Evolutionary conservation across 2,797 vertebrate species (phyloP).

Genomic region (Amblyopsis hoosieri): DNA sequence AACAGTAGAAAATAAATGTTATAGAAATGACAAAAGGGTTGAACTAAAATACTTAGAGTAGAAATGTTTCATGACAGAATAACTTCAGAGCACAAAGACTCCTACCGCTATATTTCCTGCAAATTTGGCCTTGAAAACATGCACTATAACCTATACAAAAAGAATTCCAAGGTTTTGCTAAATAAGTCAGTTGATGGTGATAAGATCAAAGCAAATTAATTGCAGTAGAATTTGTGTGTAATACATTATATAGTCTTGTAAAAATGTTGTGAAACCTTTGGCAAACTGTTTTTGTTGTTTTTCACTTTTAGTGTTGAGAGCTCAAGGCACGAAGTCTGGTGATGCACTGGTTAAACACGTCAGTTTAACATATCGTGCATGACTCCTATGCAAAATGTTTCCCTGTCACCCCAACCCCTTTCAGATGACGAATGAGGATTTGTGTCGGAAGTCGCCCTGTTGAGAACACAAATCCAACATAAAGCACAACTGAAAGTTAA

Average conservation of each 20-base stretch:
- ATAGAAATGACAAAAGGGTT: conserved; percentile 73
- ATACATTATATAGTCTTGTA: conserved; percentile 47
- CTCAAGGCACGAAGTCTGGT: conserved; percentile 55
- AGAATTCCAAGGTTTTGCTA: conserved; percentile 52
- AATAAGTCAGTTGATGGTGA: conserved; percentile 48
- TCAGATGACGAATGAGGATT: conserved; percentile 98
- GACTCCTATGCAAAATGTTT: conserved; percentile 41
- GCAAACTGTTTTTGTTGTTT: conserved; percentile 70
- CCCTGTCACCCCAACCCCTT: conserved; percentile 25
- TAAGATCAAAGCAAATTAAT: conserved; percentile 35
- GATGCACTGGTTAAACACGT: conserved; percentile 51
- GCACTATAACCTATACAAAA: conserved; percentile 51
- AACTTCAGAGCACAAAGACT: conserved; percentile 31
- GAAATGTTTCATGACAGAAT: conserved; percentile 51
- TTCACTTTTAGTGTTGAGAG: conserved; percentile 49
- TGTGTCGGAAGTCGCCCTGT: conserved; percentile 98
- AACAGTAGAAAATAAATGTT: conserved; percentile 83
- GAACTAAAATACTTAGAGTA: conserved; percentile 64
- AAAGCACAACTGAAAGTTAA: background rate
- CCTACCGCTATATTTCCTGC: conserved; percentile 16
- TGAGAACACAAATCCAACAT: conserved; percentile 11
- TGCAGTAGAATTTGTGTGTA: conserved; percentile 17
- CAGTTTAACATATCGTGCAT: conserved; percentile 53
- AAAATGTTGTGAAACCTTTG: conserved; percentile 73
- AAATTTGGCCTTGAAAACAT: conserved; percentile 37